Evolutionary conservation across 2,797 vertebrate genomes (phyloP).

Genomic region (Tadarida brasiliensis): DNA sequence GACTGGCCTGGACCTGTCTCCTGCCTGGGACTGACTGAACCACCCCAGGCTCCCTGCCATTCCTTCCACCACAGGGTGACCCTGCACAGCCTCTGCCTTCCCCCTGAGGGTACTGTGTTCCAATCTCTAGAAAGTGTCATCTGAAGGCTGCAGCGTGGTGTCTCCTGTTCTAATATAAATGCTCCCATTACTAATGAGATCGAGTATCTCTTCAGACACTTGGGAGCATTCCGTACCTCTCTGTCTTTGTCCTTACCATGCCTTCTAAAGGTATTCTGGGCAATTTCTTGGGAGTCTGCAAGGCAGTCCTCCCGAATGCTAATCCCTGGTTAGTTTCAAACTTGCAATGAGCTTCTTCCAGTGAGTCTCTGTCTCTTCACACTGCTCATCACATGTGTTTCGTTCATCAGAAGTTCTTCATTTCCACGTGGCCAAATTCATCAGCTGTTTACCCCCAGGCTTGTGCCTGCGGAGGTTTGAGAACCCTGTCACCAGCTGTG

Average conservation of each 20-base stretch:
- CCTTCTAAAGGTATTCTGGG: background rate
- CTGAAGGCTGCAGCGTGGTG: background rate
- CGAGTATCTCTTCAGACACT: background rate
- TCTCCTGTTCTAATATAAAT: background rate
- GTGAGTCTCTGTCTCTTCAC: fast-evolving
- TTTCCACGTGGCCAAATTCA: no score
- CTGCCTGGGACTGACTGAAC: no score
- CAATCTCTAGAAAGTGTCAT: background rate
- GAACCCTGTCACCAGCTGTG: background rate
- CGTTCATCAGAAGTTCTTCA: background rate
- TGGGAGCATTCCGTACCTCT: fast-evolving
- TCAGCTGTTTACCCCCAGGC: background rate
- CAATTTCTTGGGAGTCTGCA: no score
- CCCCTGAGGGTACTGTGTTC: background rate
- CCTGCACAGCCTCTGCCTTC: background rate
- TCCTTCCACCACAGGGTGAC: background rate
- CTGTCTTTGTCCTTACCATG: fast-evolving
- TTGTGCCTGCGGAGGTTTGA: background rate
- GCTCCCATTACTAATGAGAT: background rate
- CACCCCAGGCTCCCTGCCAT: background rate
- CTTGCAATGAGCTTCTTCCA: no score
- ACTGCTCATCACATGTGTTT: background rate
- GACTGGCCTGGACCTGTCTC: background rate
- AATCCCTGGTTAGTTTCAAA: background rate
- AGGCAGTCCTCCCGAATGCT: background rate